Conservation (phyloP, 2,888 invertebrate species). For the Megalurothrips usitatus region DNA sequence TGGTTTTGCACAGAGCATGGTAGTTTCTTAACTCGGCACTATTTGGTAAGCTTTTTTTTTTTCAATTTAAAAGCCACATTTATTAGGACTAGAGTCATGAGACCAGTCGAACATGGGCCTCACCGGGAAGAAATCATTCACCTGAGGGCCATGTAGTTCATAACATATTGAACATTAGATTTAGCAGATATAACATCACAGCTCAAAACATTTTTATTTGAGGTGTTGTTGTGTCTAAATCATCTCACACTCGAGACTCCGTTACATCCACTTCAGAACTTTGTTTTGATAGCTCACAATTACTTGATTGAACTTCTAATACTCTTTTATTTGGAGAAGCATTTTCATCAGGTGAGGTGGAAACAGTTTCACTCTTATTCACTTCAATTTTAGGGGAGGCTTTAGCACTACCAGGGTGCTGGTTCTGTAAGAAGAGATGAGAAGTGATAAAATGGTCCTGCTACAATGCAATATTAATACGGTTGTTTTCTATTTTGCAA, state of each 20-base stretch:
- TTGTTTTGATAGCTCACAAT: neutral
- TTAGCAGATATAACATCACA: neutral
- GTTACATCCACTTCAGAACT: neutral
- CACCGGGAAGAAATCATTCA: neutral
- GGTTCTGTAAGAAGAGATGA: neutral
- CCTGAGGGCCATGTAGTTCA: too few species aligned
- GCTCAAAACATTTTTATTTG: neutral
- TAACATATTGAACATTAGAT: neutral
- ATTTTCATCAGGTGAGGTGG: neutral
- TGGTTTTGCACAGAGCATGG: neutral
- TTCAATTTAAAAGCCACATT: neutral
- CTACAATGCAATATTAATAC: neutral
- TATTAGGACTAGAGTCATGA: conserved; percentile 1
- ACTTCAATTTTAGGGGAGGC: neutral
- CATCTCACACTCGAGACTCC: neutral
- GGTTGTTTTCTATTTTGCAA: neutral
- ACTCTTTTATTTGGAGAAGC: neutral
- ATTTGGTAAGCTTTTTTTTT: neutral
- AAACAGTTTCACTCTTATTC: neutral
- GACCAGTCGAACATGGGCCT: neutral
- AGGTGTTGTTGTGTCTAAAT: neutral
- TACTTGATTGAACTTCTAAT: neutral
- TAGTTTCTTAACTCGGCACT: neutral
- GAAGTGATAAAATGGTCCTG: neutral
- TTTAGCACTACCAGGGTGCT: neutral